Conservation (phyloP, 37 sponge, comb jelly and placozoan genomes). For the Spongia lamella region DNA sequence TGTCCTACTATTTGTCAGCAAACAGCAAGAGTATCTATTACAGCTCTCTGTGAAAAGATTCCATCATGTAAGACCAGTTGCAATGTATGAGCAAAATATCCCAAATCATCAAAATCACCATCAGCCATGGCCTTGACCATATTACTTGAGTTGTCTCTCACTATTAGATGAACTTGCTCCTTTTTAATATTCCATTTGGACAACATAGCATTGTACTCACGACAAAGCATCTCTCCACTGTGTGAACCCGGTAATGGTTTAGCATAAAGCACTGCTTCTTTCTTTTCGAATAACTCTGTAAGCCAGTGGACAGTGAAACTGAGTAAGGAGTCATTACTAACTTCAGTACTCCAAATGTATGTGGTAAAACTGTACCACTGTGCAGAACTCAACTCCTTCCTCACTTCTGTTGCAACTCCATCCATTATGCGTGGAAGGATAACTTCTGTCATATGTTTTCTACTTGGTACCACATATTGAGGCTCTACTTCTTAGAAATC, state of each 20-base stretch:
- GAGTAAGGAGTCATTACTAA: conserved; percentile 32
- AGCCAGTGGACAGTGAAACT: conserved; percentile 49
- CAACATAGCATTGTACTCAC: conserved; percentile 22
- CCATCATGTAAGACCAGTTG: conserved; percentile 38
- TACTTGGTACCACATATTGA: conserved; percentile 40
- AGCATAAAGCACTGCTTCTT: conserved; percentile 23
- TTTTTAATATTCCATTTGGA: conserved; percentile 29
- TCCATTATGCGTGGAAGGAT: conserved; percentile 5
- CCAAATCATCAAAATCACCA: background rate
- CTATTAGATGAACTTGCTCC: conserved; percentile 21
- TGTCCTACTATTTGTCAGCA: conserved; percentile 41
- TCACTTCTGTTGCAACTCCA: conserved; percentile 6
- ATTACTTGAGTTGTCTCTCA: conserved; percentile 32
- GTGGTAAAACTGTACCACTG: conserved; percentile 33
- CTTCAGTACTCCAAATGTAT: conserved; percentile 38
- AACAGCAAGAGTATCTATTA: conserved; percentile 15
- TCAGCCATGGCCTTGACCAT: conserved; percentile 23
- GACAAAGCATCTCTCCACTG: conserved; percentile 32
- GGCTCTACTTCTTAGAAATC: conserved; percentile 26
- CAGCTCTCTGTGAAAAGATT: conserved; percentile 28
- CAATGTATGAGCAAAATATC: conserved; percentile 39
- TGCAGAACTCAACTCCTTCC: background rate
- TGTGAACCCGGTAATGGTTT: conserved; percentile 35
- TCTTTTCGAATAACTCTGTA: conserved; percentile 26
- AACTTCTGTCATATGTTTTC: conserved; percentile 42